These are phyloP conservation scores for Mechanitis messenoides DNA, from an alignment of 2,888 invertebrate species.

Conservation along the genomic window DNA sequence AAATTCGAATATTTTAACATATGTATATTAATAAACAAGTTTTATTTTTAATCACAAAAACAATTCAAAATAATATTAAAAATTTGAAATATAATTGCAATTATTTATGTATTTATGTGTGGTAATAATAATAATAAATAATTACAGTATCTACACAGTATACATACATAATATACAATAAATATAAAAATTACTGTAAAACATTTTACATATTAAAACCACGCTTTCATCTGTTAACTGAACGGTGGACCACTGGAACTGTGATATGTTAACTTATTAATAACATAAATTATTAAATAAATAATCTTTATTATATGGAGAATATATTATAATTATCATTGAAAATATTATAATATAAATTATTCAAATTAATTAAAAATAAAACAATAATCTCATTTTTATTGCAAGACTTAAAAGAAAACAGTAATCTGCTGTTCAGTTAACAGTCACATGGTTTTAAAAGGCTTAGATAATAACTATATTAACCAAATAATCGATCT, in stretches of 20 bases:
- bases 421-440: constrained; percentile 18
- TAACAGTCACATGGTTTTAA: constrained; percentile 34
- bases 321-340: too few species aligned
- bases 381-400: too few species aligned
- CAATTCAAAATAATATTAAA: constrained; percentile 53
- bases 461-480: constrained; percentile 40
- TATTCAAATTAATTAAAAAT: too few species aligned
- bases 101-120: constrained; percentile 37
- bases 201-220: constrained; percentile 34
- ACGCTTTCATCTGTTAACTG: constrained; percentile 39
- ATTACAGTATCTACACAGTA: constrained; percentile 54
- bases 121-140: constrained; percentile 58
- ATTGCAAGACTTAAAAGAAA: background rate
- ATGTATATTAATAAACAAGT: constrained; percentile 77
- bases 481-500: constrained; percentile 41
- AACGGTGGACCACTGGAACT: constrained; percentile 31
- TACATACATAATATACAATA: constrained; percentile 43
- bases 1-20: constrained; percentile 78
- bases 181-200: constrained; percentile 39
- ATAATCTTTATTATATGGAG: too few species aligned
- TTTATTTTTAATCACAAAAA: constrained; percentile 72
- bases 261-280: constrained; percentile 40
- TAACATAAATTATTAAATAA: constrained; percentile 11
- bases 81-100: constrained; percentile 53
- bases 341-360: too few species aligned